Base-by-base conservation (phyloP, 2,113 vertebrate species). In the Corythaeola cristata region DNA sequence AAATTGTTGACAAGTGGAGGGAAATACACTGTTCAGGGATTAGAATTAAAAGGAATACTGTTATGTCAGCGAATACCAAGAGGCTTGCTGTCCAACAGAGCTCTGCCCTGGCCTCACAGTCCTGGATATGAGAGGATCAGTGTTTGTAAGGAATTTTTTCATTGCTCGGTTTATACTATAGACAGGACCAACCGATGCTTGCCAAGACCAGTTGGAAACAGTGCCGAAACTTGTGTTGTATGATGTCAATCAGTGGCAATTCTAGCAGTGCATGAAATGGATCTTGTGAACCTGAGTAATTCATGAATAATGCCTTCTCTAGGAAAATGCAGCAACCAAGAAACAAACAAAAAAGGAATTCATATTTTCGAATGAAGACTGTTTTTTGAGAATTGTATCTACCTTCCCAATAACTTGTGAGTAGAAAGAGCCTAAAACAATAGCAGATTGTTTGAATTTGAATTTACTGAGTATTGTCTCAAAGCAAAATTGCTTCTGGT, bases 141-240 rank as follows among this genome's bases (percentile, higher is more conserved):
- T 21, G 11, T 18, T 79, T 73, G 32, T 30, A 44, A 58, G 59
- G 78, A 41, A 6, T 12, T 49, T 69, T 39, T 60, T 69, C 11
- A 18, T 8, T 37, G 53, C 24, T 49, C 21, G 11, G 26, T 55
- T 55, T 50, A 1, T 2, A 3, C 11, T 47, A 5, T 0, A 8
- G 35, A 19, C 12, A 10, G 30, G 18, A 16, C 8, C 32, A 58
- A 11, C 35, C 49, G 64, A 58, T 35, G 28, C 21, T 87, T 86
- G 58, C 23, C 17, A 44, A 44, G 39, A 30, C 27, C 37, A 41
- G 9, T 56, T 82, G 50, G 35, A 18, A 44, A 8, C 14, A 45
- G 35, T 5, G 39, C 14, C 53, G 50, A 13, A 68, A 20, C 8
- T 80, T 7, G 4, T 1, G 0, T 28, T 81, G 44, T 33, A 7